Evolutionary conservation across 1,140 invertebrate species (phyloP), one percentile per base, ranked within the genome.

Genomic region (Monomorium pharaonis): DNA sequence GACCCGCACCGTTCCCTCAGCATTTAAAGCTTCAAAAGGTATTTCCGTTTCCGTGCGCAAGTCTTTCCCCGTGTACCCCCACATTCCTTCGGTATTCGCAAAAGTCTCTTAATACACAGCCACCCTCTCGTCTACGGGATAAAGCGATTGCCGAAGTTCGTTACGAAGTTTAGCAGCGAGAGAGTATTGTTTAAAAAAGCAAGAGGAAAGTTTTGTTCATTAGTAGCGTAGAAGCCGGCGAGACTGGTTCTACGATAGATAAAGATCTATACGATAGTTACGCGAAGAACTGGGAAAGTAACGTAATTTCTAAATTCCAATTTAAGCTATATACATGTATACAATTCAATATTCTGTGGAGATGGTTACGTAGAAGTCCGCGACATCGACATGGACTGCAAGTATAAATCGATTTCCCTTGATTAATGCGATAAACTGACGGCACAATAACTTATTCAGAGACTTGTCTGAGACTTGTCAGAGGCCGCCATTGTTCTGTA

Each of bases 171-270:
- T 85, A 87, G 85, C 86, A 65, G 56, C 42, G 21, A 47, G 69
- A 47, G 72, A 84, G 72, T 86, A 91, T 91, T 88, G 91, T 86
- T 91, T 88, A 90, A 91, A 92, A 92, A 92, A 91, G 86, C 87
- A 92, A 91, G 87, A 89, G 72, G 37, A 87, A 92, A 91, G 87
- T 91, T 92, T 85, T 67, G 83, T 91, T 92, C 90, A 92, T 92
- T 91, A 92, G 76, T 56, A 63, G 78, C 44, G 49, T 70, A 60
- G 49, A 86, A 81, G 63, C 65, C 80, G 81, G 65, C 58, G 77
- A 70, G 62, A 44, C 42, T 33, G 70, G 18, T 56, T 65, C 62
- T 78, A 47, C 37, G 27, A 58, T 65, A 37, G 67, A 81, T 51
- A 83, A 42, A 12, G 14, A 54, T 44, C 37, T 33, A 30, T 18